Percentiles rank a stretch among this genome's conserved stretches.
These are phyloP conservation scores for Spisula subtruncata DNA, from an alignment of 2,888 invertebrate species.

Conservation along the genomic window DNA sequence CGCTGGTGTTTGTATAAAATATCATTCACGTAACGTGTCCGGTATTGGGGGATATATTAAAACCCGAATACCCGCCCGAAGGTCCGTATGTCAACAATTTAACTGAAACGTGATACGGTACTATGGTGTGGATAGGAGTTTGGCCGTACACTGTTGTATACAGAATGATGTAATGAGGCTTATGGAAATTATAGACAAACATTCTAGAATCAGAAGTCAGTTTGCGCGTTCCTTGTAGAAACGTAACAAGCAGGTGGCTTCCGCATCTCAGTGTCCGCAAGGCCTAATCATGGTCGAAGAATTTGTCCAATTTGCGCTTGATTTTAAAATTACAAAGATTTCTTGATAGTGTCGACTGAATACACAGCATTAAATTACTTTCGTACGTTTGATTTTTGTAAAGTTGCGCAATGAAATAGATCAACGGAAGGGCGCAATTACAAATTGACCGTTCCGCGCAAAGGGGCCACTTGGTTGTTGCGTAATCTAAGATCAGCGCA, in stretches of 20 bases:
- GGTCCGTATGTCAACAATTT: slow-evolving; percentile 34
- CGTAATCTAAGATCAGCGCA: neutral
- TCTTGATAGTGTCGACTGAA: neutral
- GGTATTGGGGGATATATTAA: neutral
- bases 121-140: neutral
- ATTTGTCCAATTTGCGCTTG: neutral
- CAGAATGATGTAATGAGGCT: slow-evolving; percentile 11
- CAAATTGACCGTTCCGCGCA: slow-evolving; percentile 22
- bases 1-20: neutral
- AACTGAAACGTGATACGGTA: slow-evolving; percentile 12
- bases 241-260: neutral
- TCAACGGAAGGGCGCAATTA: neutral
- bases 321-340: neutral
- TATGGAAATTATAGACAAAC: slow-evolving; percentile 23
- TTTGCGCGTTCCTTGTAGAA: neutral
- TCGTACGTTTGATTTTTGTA: neutral
- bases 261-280: neutral
- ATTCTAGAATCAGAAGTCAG: neutral
- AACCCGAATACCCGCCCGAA: slow-evolving; percentile 1
- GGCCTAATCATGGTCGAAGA: neutral
- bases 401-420: slow-evolving; percentile 35
- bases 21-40: slow-evolving; percentile 29
- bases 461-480: slow-evolving; percentile 3
- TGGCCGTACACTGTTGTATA: neutral
- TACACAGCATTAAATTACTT: neutral